Base-by-base conservation (phyloP, 2,888 invertebrate species). In the Leucania comma region DNA sequence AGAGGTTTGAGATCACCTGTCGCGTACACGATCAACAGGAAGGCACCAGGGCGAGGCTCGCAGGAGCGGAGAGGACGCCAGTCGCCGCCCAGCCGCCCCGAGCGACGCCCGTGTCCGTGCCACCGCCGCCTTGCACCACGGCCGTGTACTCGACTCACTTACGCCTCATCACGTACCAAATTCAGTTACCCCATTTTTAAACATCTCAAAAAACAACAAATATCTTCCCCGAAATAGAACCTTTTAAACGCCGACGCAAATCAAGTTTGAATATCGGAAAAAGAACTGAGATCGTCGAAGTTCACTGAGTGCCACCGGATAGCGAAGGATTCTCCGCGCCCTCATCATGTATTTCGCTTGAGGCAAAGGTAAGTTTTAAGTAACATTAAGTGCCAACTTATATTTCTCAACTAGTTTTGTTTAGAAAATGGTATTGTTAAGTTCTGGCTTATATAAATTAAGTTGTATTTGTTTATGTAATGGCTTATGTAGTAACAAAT, bases 31-130 rank as follows among this genome's bases (percentile, higher is more conserved):
- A 93, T 94, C 93, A 94, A 95, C 95, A 94, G 93, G 94, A 94
- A 93, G 86, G 88, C 86, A 89, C 90, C 92, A 92, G 94, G 94
- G 93, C 93, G 92, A 93, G 94, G 94, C 91, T 91, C 89, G 85
- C 87, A 90, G 91, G 90, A 89, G 88, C 85, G 83, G 88, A 88
- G 88, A 91, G 90, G 91, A 89, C 89, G 92, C 83, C 94, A 95
- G 95, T 95, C 92, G 89, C 93, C 95, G 95, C 95, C 95, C 95
- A 93, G 89, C 93, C 94, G 94, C 94, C 94, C 92, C 88, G 75
- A 89, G 94, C 89, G 93, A 82, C 79, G 86, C 88, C 83, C 90
- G 93, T 82, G 82, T 85, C 84, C 80, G 80, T 78, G 79, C 79
- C 80, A 79, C 81, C 83, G 73, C 83, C 88, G 89, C 86, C 85